A percentile compares a stretch with the other conserved stretches of the same genome.
These are phyloP conservation scores for Cryptocephalus moraei DNA, from an alignment of 2,888 invertebrate genomes.

Conservation along the genomic window DNA sequence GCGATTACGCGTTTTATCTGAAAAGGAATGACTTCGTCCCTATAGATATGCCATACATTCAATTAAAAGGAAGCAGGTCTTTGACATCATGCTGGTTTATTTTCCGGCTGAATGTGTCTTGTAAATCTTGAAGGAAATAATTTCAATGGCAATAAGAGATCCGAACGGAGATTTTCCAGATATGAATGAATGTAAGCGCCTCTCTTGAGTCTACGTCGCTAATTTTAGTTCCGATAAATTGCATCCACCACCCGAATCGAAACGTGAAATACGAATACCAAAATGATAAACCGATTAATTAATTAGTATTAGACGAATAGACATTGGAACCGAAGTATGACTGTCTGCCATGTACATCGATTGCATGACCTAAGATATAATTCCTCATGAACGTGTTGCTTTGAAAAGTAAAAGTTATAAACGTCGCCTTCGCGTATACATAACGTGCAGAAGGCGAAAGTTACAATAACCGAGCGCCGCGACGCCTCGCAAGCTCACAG, in stretches of 20 bases:
- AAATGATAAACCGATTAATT: too few relatives aligned
- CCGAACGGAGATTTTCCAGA: conserved; percentile 13
- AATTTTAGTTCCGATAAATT: too few relatives aligned
- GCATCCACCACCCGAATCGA: too few relatives aligned
- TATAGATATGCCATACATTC: conserved; percentile 15
- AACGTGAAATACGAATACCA: too few relatives aligned
- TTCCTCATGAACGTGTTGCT: not conserved
- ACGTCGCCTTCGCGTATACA: too few relatives aligned
- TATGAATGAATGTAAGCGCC: conserved; percentile 1
- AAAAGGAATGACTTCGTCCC: conserved; percentile 7
- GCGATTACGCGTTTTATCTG: not conserved
- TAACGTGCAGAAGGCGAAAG: too few relatives aligned
- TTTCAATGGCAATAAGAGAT: conserved; percentile 17
- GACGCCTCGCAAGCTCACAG: conserved; percentile 1
- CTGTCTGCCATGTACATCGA: too few relatives aligned
- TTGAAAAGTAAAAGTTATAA: too few relatives aligned
- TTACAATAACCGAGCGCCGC: not conserved
- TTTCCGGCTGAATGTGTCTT: conserved; percentile 14
- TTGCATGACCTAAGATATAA: too few relatives aligned
- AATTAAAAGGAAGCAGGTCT: conserved; percentile 16
- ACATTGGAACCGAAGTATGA: too few relatives aligned
- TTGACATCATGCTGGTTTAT: conserved; percentile 15
- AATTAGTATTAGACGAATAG: too few relatives aligned
- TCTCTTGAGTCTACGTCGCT: too few relatives aligned
- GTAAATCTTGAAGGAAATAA: conserved; percentile 11